A percentile compares a stretch with the other conserved stretches of the same genome.
These are phyloP conservation scores for Capromys pilorides DNA, from an alignment of 2,797 vertebrate species.

Conservation along the genomic window DNA sequence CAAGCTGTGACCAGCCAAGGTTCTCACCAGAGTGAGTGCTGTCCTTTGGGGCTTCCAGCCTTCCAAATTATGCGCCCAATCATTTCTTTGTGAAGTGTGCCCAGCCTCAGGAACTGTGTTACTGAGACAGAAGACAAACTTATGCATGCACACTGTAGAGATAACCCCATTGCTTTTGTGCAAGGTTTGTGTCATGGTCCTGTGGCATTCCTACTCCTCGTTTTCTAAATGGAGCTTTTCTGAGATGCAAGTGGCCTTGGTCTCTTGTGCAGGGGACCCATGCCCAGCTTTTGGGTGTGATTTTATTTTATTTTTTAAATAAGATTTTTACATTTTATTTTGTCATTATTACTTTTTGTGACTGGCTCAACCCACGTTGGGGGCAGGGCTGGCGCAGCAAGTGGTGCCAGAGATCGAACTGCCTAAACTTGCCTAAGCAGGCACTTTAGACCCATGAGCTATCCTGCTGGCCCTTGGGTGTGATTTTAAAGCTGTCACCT, in stretches of 20 bases:
- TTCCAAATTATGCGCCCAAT: background rate
- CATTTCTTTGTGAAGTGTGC: background rate
- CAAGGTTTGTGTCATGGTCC: background rate
- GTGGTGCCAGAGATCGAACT: too few relatives aligned
- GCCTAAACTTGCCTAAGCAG: too few relatives aligned
- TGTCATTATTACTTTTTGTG: too few relatives aligned
- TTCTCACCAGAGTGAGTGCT: background rate
- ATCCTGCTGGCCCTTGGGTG: background rate
- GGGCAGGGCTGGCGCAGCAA: too few relatives aligned
- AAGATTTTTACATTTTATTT: too few relatives aligned
- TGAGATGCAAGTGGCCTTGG: background rate
- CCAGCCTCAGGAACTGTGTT: background rate
- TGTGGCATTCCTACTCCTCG: background rate
- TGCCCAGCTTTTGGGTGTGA: conserved; percentile 53
- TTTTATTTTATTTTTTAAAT: background rate
- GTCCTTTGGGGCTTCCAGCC: background rate
- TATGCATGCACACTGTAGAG: background rate
- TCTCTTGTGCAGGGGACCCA: background rate
- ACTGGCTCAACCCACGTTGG: too few relatives aligned
- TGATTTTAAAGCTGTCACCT: conserved; percentile 56
- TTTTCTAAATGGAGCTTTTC: background rate
- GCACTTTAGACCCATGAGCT: too few relatives aligned
- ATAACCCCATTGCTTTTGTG: background rate
- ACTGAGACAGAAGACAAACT: background rate
- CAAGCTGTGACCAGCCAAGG: too few relatives aligned